Base-by-base conservation (phyloP, 2,888 invertebrate genomes). In the Carcina quercana region DNA sequence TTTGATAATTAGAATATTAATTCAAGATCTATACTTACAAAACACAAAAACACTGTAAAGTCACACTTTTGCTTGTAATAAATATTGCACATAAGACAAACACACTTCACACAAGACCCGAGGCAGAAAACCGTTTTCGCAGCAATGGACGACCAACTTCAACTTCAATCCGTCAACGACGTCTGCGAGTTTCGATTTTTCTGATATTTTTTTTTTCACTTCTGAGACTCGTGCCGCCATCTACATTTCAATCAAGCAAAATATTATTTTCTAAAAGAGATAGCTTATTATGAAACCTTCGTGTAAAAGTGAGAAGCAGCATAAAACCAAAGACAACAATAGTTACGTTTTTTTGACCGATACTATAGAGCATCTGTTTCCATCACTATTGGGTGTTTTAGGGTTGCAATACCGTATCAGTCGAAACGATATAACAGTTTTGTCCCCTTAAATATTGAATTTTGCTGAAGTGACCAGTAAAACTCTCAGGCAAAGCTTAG, bases 111-210 rank as follows among this genome's bases (percentile, higher is more conserved):
- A 67, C 73, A 73, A 75, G 79, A 80, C 78, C 63, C 75, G 55
- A 82, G 73, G 67, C 76, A 80, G 76, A 78, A 76, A 82, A 79
- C 76, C 73, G 78, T 78, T 78, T 74, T 72, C 74, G 75, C 66
- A 66, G 69, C 66, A 73, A 65, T 20, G 51, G 50, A 11, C 24
- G 11, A 24, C 11, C 24, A 24, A 24, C 10, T 11, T 11, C 24
- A 24, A 24, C 24, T 11, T 5, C 5, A 17, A 7, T 17, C 5
- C 17, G 17, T 17, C 17, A 17, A 17, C 17, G 7, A 7, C 17
- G 5, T 5, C 17, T 5, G 40, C 55, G 52, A 59, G 63, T 62
- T 72, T 72, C 71, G 70, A 72, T 73, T 73, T 72, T 47, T 47
- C 58, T 59, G 56, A 11, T 21, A n/a, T 53, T 47, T 51, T 47